Conservation (phyloP, 2,797 vertebrate genomes). For the Nothura maculosa region DNA sequence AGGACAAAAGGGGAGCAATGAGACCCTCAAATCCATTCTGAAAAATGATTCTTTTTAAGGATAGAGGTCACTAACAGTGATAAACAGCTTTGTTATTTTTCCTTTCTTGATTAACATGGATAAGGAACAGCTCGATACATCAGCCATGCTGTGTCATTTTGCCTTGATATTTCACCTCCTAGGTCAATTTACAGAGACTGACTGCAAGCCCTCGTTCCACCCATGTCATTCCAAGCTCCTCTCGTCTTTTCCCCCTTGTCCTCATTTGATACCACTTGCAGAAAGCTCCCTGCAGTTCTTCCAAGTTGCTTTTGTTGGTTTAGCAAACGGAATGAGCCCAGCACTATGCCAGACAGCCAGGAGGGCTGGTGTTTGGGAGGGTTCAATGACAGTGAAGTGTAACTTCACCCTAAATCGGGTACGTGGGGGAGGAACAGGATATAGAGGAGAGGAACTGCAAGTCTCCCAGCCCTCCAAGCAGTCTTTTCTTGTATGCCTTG, state of each 20-base stretch:
- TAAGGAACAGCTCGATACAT: neutral
- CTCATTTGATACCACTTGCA: neutral
- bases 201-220: neutral
- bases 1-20: neutral
- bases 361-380: neutral
- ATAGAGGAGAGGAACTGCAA: neutral
- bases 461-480: neutral
- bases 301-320: neutral
- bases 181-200: neutral
- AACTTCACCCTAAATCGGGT: neutral
- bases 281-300: neutral
- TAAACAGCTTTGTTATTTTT: neutral
- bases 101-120: fast-evolving
- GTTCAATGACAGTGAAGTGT: fast-evolving
- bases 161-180: neutral
- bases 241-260: neutral
- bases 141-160: neutral
- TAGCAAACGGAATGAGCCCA: neutral
- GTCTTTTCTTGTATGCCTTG: neutral
- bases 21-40: neutral
- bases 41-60: neutral
- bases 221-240: neutral
- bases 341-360: neutral
- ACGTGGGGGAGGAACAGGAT: neutral
- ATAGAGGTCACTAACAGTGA: neutral